Evolutionary conservation across 1,140 invertebrate species (phyloP).

Genomic region (Zaprionus lachaisei): DNA sequence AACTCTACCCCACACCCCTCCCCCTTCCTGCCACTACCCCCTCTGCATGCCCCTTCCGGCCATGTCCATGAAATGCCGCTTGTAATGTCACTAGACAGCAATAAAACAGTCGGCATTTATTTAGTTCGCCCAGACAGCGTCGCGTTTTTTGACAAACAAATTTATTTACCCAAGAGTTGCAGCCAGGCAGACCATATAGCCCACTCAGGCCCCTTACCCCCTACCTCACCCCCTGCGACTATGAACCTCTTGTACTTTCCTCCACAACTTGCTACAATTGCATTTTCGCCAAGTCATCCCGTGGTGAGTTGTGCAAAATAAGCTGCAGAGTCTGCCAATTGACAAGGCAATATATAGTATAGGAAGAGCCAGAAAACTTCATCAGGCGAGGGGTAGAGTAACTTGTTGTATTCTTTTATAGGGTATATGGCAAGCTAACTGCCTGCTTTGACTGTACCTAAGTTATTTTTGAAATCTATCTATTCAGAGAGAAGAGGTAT

Average conservation of each 20-base stretch:
- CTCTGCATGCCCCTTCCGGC: not conserved
- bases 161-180: conserved; percentile 63
- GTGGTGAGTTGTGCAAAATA: conserved; percentile 1
- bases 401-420: not conserved
- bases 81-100: conserved; percentile 75
- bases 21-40: not conserved
- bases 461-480: not conserved
- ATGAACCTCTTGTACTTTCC: not conserved
- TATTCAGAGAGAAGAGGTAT: not conserved
- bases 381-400: not conserved
- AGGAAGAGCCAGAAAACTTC: not conserved
- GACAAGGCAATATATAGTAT: not conserved
- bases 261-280: conserved; percentile 8
- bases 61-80: conserved; percentile 24
- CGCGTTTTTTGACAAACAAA: conserved; percentile 53
- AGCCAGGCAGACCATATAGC: not conserved
- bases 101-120: conserved; percentile 79
- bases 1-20: not conserved
- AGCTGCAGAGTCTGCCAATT: not conserved
- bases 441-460: not conserved
- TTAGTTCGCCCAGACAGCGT: conserved; percentile 23
- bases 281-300: conserved; percentile 17
- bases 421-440: not conserved
- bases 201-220: too few relatives aligned
- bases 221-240: not conserved